phyloP scores from a whole-genome alignment of 1,140 invertebrate species.

The Drosophila eugracilis region DNA sequence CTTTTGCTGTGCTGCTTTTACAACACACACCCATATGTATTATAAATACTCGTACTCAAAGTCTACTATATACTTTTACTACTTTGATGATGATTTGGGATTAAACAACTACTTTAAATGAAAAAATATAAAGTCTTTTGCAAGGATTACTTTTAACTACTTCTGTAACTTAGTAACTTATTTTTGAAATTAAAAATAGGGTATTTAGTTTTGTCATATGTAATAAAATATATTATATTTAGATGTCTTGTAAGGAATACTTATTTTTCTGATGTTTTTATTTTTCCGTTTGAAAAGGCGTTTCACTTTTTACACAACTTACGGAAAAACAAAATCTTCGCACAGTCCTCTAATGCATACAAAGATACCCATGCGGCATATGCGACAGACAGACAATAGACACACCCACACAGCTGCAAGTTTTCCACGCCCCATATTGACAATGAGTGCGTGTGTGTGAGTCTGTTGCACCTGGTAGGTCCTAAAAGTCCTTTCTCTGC shows the following conservation, averaged over 20 bases:
- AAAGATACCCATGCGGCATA: slow-evolving; percentile 10
- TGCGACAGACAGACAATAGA: slow-evolving; percentile 55
- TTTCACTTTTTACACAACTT: slow-evolving; percentile 64
- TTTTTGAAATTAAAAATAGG: too few species aligned
- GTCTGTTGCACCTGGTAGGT: slow-evolving; percentile 54
- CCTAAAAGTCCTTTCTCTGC: slow-evolving; percentile 15
- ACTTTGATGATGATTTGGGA: too few species aligned
- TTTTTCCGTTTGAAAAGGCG: background rate
- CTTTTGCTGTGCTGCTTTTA: background rate
- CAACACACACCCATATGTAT: too few species aligned
- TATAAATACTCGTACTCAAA: too few species aligned
- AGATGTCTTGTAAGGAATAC: too few species aligned
- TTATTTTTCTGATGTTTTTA: background rate
- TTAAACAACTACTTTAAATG: too few species aligned
- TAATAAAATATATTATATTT: too few species aligned
- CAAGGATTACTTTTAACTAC: too few species aligned
- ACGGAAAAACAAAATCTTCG: slow-evolving; percentile 41
- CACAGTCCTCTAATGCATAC: slow-evolving; percentile 11
- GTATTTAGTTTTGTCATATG: too few species aligned
- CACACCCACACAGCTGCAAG: slow-evolving; percentile 11
- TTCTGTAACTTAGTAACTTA: too few species aligned
- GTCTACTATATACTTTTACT: too few species aligned
- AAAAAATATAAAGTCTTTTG: too few species aligned
- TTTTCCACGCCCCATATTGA: slow-evolving; percentile 56
- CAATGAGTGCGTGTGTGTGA: slow-evolving; percentile 28